Base-by-base conservation (phyloP, 2,888 invertebrate species). In the Didymodactylos carnosus region DNA sequence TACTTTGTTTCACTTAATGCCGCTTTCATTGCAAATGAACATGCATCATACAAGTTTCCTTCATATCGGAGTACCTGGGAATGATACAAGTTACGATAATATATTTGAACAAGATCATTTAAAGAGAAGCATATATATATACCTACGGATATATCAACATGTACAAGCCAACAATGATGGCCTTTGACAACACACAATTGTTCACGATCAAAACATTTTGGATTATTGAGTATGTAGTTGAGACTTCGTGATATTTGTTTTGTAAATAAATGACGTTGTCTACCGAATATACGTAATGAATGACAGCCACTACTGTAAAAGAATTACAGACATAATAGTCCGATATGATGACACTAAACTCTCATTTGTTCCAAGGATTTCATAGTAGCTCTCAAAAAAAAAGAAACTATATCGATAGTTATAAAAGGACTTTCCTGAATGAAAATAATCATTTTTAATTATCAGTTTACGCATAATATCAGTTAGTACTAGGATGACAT, bases 1-100 rank as follows among this genome's bases (percentile, higher is more conserved):
- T 78, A 82, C 83, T 78, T 80, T 16, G 92, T 91, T 80, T 90
- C 90, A 79, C 88, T 90, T 13, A 97, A 84, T 2, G 94, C 94
- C 39, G 92, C 90, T 84, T 94, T 95, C 0, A 94, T 92, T 13
- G 92, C 94, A 72, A 94, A 83, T 0, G 94, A 92, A 1, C 92
- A 90, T 13, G 93, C 92, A 86, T 97, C 97, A 82, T 90, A 90
- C n/a, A 95, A 85, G 84, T 94, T 94, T 2, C 97, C 95, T 35
- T 94, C 94, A 84, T 92, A 93, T 85, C 95, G 94, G 76, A 97
- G 85, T 77, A 97, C 75, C 82, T 79, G 80, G 76, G 78, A 77
- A 53, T 49, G 43, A 39, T 25, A 19, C 39, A 40, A 72, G 23
- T 70, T 16, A 19, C 29, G 35, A n/a, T n/a, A n/a, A n/a, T n/a